phyloP scores from a whole-genome alignment of 2,888 invertebrate genomes.

The Antitype chi region DNA sequence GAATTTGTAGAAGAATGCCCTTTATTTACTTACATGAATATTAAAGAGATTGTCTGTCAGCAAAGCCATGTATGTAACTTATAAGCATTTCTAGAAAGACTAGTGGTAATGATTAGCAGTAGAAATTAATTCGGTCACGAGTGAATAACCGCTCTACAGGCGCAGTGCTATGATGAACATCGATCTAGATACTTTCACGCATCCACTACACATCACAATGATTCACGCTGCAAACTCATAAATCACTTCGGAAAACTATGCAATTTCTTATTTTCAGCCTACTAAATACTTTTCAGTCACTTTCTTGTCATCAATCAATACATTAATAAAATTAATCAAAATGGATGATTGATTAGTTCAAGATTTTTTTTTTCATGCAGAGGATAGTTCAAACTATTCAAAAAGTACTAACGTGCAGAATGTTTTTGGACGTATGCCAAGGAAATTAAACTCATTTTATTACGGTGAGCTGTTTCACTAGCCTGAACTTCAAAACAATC shows the following conservation, averaged over 20 bases:
- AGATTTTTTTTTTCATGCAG: neutral
- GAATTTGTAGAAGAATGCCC: neutral
- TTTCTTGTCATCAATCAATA: neutral
- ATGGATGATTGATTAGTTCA: neutral
- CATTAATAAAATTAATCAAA: neutral
- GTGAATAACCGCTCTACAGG: conserved; percentile 73
- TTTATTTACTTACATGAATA: neutral
- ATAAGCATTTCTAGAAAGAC: conserved; percentile 9
- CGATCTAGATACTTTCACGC: conserved; percentile 65
- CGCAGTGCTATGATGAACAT: conserved; percentile 64
- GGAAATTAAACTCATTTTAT: conserved; percentile 31
- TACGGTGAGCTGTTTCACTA: neutral
- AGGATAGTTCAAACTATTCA: neutral
- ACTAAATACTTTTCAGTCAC: neutral
- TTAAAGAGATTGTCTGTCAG: neutral
- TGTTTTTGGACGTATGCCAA: conserved; percentile 37
- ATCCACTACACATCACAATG: conserved; percentile 34
- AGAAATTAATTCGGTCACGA: conserved; percentile 71
- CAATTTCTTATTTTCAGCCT: conserved; percentile 12
- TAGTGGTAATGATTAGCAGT: conserved; percentile 48
- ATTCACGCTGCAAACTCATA: conserved; percentile 25
- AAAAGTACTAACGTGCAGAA: conserved; percentile 12
- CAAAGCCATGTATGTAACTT: neutral
- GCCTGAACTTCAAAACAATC: neutral
- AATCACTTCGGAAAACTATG: conserved; percentile 14